Base-by-base conservation (phyloP, 2,797 vertebrate genomes). In the Pelochelys cantorii region DNA sequence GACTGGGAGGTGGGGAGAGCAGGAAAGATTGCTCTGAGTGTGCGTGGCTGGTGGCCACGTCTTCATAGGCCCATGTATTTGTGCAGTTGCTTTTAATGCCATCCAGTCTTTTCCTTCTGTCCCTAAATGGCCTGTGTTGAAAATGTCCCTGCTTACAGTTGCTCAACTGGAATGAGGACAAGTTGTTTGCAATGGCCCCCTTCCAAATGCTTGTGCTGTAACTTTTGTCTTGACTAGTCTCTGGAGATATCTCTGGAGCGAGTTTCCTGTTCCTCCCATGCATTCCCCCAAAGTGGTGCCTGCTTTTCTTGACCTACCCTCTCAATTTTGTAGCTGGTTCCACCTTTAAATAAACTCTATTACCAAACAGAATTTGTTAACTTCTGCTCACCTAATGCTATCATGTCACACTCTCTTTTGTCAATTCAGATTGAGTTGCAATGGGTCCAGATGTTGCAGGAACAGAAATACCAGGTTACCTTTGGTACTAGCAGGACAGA, bases 141-240 rank as follows among this genome's bases (percentile, higher is more conserved):
- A 86, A 97, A 97, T 97, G 96, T 94, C 93, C 97, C 95, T 85
- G 96, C 92, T 96, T 96, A 97, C 97, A 97, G 97, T 98, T 98
- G 97, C 98, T 98, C 98, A 98, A 97, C 83, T 95, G 97, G 97
- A 98, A 97, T 97, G 97, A 98, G 97, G 97, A 98, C 97, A 97
- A 96, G 96, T 95, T 98, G 97, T 98, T 97, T 98, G 97, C 91
- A 53, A 91, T 98, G 98, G 98, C 98, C 97, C 71, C n/a, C 13
- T 96, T 97, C 98, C 98, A 98, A 98, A 96, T 97, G 97, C 96
- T 97, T 97, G 94, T 88, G 97, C 97, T 97, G 97, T 97, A 98
- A 98, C 96, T 97, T 98, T 97, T 98, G 98, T 98, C 97, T 95
- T 97, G 97, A 97, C 97, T 97, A 84, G 95, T 96, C 97, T 96